Base-by-base conservation (phyloP, 2,113 vertebrate species). In the Ophiodon elongatus region DNA sequence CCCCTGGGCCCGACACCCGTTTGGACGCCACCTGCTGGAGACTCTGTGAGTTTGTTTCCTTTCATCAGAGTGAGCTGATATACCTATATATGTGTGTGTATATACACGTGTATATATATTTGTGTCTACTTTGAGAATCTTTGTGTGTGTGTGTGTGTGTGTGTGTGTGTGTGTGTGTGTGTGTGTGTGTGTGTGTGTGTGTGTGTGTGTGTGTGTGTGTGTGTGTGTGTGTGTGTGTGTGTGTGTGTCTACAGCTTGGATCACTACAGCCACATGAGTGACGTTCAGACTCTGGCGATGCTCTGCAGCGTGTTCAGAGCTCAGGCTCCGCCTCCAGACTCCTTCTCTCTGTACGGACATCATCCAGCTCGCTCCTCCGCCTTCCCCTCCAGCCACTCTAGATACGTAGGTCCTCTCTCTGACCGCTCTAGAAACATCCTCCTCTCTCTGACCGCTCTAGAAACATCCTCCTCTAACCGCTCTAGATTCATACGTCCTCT, bases 281-380 rank as follows among this genome's bases (percentile, higher is more conserved):
- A 99, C 0, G 97, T 99, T 8, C 98, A 99, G 95, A 99, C 98
- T 0, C 85, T 99, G 90, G 98, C 98, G 45, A 99, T 99, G 98
- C 94, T 99, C 54, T 99, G 98, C 94, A 98, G 98, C 0, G 97
- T 99, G 66, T 99, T 98, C 85, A 96, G 96, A 93, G 95, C 96
- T 76, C 97, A 97, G 29, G 94, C 96, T 76, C 94, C 94, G 70
- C 94, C 96, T 1, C 96, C 96, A 67, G 97, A 98, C 19, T 84
- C 90, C 25, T 93, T 89, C 6, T 91, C 90, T 21, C 94, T 96
- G 15, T 95, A 91, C 0, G 96, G 95, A 13, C 94, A 95, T 14
- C 96, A 96, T 0, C 88, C 94, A 3, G 91, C 94, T 6, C 97
- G 97, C 45, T 83, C 95, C 41, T 89, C 95, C 67, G 90, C 90